Percentiles rank a stretch among this genome's conserved stretches.
Evolutionary conservation across 1,140 invertebrate species (phyloP).

Genomic region (Drosophila leontia): DNA sequence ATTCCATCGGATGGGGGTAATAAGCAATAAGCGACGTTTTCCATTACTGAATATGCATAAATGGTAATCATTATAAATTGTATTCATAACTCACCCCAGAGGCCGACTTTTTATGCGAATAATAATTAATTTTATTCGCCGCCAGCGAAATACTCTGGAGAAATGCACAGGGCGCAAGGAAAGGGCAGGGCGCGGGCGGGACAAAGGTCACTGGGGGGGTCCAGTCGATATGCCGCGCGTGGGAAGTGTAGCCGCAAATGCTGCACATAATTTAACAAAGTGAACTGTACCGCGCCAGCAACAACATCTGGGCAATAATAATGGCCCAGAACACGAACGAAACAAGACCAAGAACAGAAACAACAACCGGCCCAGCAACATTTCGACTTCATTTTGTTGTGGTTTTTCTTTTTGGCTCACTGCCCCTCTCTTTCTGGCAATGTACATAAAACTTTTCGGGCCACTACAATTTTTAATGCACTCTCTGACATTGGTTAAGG

Average conservation of each 20-base stretch:
- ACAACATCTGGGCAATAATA: slow-evolving; percentile 44
- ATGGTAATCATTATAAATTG: slow-evolving; percentile 35
- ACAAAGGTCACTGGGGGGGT: slow-evolving; percentile 32
- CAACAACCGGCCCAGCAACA: slow-evolving; percentile 48
- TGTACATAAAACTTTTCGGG: slow-evolving; percentile 77
- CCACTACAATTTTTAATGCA: slow-evolving; percentile 77
- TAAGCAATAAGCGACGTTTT: background rate
- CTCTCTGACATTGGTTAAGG: slow-evolving; percentile 69
- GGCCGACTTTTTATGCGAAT: slow-evolving; percentile 35
- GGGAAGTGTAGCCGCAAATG: slow-evolving; percentile 52
- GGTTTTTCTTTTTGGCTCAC: slow-evolving; percentile 65
- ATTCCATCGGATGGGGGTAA: background rate
- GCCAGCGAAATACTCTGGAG: slow-evolving; percentile 2
- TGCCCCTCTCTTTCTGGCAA: slow-evolving; percentile 48
- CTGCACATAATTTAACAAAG: slow-evolving; percentile 79
- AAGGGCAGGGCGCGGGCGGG: background rate
- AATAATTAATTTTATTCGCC: slow-evolving; percentile 44
- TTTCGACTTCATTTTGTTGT: slow-evolving; percentile 78
- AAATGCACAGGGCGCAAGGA: slow-evolving; percentile 4
- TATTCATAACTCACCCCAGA: slow-evolving; percentile 27
- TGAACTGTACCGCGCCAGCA: slow-evolving; percentile 49
- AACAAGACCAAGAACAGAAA: slow-evolving; percentile 39
- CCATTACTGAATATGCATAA: slow-evolving; percentile 42
- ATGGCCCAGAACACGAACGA: slow-evolving; percentile 45
- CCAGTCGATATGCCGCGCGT: slow-evolving; percentile 21